Evolutionary conservation across 1,140 invertebrate species (phyloP), one percentile per base, ranked within the genome.

Genomic region (Brachionus calyciflorus): DNA sequence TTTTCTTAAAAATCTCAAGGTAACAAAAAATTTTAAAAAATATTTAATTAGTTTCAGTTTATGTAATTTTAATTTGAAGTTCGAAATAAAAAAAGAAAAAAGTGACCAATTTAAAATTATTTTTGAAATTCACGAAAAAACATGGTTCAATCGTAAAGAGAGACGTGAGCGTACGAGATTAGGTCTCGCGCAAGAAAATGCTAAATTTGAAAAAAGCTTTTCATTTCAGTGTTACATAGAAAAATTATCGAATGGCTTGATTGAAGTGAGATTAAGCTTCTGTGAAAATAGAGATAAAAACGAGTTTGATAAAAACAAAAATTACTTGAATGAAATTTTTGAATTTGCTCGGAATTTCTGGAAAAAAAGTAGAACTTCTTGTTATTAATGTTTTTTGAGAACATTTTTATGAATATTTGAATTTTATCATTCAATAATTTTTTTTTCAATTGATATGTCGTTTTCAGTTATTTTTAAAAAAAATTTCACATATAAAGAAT

Each of bases 91-190:
- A 7, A 28, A 19, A 5, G 57, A 65, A 65, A 10, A 65, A n/a
- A 44, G 19, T n/a, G 10, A 65, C 0, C 4, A 40, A 14, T 2
- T 17, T 41, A 63, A 63, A 44, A 41, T 65, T 21, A 4, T 26
- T 24, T 65, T 65, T 44, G 9, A 46, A n/a, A 37, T 65, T 0
- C n/a, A 9, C 2, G 37, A 65, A 21, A 65, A 65, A 65, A 65
- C 60, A 44, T 65, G 60, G 60, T 17, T 33, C 19, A 60, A 33
- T 60, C 30, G 55, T n/a, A 60, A 21, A 37, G 55, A 60, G 37
- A 65, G 37, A 10, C 9, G 60, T 17, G 24, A 44, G 0, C 6
- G n/a, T 44, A 28, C 37, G 7, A 44, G 14, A 41, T 24, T 9
- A 26, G 40, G 60, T 21, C 7, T 33, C 3, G 12, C 28, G 55